Evolutionary conservation across 2,888 invertebrate genomes (phyloP), one percentile per base, ranked within the genome.

Genomic region (Eudemis profundana): DNA sequence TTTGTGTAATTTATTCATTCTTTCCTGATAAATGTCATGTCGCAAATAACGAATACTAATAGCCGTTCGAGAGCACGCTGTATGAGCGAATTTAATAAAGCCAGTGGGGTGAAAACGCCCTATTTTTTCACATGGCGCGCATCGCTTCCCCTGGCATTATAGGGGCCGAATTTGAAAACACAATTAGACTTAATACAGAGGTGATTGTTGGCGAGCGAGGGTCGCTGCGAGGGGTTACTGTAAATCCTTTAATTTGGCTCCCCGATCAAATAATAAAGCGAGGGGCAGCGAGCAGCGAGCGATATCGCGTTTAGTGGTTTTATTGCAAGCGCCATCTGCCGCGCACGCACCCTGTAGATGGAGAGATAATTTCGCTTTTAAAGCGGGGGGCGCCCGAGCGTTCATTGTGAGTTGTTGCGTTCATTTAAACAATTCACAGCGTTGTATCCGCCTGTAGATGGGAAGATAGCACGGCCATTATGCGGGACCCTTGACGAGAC

Each of bases 101-200:
- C 81, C 77, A 74, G 75, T 70, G 82, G 86, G 87, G 86, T 69
- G 81, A 80, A 74, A 73, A 74, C 85, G 84, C 89, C 89, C 88
- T 79, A 85, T 89, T 91, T 90, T 90, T 91, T 90, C 87, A 86
- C 87, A 84, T 86, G 83, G 75, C 78, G 79, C 82, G 81, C 79
- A 83, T 79, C 78, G 76, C 81, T 77, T 82, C 87, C 84, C 86
- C 82, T 76, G 76, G 72, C 78, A 85, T 86, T 86, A 85, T 86
- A 86, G 87, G 90, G 89, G 86, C 84, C 79, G 86, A 89, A 90
- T 90, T 90, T 87, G 90, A 92, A 92, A 92, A 92, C 92, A 92
- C 91, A 92, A 92, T 92, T 92, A 92, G 90, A 91, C 88, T 90
- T 92, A 92, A 92, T 92, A 92, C 91, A 91, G 91, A 90, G 92